Base-by-base conservation (phyloP, 2,113 vertebrate genomes). In the Anhinga rufa region DNA sequence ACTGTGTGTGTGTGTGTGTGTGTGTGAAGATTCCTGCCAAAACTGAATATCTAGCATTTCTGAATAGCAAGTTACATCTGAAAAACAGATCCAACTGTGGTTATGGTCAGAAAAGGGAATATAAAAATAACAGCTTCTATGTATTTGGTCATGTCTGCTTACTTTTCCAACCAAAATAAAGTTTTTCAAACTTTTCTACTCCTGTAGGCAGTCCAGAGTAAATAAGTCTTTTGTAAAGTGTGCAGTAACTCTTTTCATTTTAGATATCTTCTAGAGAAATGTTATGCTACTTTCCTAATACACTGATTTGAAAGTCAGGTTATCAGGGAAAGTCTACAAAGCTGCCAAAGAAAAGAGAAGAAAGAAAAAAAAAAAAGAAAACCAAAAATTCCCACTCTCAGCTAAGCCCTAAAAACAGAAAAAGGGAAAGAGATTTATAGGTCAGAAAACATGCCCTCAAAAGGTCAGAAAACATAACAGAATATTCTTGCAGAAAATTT, bases 121-220 rank as follows among this genome's bases (percentile, higher is more conserved):
- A 85, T 40, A 93, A 95, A 92, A 93, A 92, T 89, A 97, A 40
- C 14, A 80, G 48, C 69, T 95, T 91, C 54, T 54, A 61, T 48
- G 84, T 93, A 86, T 93, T 97, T 95, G 92, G 95, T 97, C 96
- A 93, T 92, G 96, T 97, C 97, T 96, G 84, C 84, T 95, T 92
- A 77, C 70, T 93, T 96, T 95, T 96, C 96, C 96, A 97, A 97
- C 42, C 81, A 97, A 97, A 97, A 97, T 92, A 97, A 87, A 46
- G 5, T 52, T 91, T 92, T 95, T 52, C 21, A 71, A 85, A 90
- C n/a, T 54, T 76, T 84, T 94, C 92, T 58, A 72, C 31, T 78
- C 62, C 16, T 89, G 58, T 85, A 80, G 60, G 54, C 44, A 77
- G 36, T 72, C 84, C 70, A 80, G 91, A 94, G 66, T 34, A 87